Evolutionary conservation across 1,140 invertebrate genomes (phyloP), one percentile per base, ranked within the genome.

Genomic region (Drosophila albomicans): DNA sequence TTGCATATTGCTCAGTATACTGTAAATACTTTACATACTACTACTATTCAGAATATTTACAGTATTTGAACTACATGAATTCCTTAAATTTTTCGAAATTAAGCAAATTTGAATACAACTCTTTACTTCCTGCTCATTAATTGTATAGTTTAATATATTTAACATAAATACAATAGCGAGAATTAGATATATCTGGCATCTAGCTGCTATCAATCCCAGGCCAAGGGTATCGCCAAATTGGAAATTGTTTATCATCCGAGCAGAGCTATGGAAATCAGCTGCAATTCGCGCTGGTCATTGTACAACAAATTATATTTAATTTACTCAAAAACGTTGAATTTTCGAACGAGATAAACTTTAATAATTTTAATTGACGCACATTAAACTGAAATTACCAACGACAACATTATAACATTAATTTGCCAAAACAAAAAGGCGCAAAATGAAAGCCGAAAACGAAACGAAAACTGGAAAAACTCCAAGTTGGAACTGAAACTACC

Each of bases 281-380:
- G 52, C 11, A 41, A 11, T 70, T 15, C 2, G 46, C 71, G 68
- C 76, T 73, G 82, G 59, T 49, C 61, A 46, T 62, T 59, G 52
- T 52, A 59, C 16, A 68, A 54, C 16, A 68, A 79, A 86, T 86
- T 86, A 86, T 84, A 88, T 88, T 88, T 88, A 88, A 88, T 89
- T 88, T 64, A 70, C 49, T 54, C 28, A 57, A 43, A 84, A 75
- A 75, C 61, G 56, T 41, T n/a, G 10, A 63, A 74, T 63, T 13
- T 43, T 62, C 65, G 15, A 49, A 51, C 64, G 35, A 76, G 84
- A 84, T 88, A 88, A 88, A 78, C 56, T 75, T 70, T 80, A 88
- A 88, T 88, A 81, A 71, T 89, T 89, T 89, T 89, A 89, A 89
- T 89, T 85, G 85, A 85, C 63, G 85, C 72, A 76, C 85, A 89